phyloP scores from a whole-genome alignment of 2,113 vertebrate genomes.

The Glaucidium brasilianum region DNA sequence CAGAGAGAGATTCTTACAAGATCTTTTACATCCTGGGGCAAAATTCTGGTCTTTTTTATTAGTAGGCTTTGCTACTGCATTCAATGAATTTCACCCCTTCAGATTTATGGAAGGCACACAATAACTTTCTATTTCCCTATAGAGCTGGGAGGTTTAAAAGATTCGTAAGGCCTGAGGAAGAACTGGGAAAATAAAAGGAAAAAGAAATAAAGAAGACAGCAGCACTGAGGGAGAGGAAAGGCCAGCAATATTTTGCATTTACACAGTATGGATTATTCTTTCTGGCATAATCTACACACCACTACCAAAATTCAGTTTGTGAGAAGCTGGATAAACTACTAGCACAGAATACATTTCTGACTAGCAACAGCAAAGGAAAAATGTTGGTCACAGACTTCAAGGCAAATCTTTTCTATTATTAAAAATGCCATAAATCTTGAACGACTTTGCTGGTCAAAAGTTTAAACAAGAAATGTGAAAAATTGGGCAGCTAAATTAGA shows the following conservation, averaged over 20 bases:
- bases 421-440: background rate
- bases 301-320: background rate
- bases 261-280: background rate
- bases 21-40: background rate
- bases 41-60: background rate
- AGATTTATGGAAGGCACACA: background rate
- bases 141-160: background rate
- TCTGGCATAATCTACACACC: background rate
- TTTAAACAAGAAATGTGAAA: background rate
- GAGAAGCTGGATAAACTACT: background rate
- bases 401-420: background rate
- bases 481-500: background rate
- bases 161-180: background rate
- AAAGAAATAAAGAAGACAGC: background rate
- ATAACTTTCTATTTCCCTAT: background rate
- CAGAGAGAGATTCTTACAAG: background rate
- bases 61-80: background rate
- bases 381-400: background rate
- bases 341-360: background rate
- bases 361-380: background rate
- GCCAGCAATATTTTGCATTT: background rate
- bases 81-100: background rate
- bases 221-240: background rate
- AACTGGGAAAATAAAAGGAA: background rate
- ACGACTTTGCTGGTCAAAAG: background rate